Evolutionary conservation across 2,888 invertebrate species (phyloP).

Genomic region (Pterostichus madidus): DNA sequence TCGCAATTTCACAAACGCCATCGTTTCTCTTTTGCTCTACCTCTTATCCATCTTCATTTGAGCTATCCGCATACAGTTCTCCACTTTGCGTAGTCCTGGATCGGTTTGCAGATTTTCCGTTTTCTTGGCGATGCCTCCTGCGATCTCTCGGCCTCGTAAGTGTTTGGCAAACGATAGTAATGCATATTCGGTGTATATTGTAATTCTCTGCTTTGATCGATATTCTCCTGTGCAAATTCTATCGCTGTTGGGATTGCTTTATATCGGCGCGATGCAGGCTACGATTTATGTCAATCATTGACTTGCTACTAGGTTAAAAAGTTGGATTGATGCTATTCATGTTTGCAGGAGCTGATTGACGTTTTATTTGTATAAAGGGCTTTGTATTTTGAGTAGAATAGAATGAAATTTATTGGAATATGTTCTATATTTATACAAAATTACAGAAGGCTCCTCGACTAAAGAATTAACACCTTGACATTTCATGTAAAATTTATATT

Average conservation of each 20-base stretch:
- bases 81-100: not conserved
- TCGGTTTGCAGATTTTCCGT: conserved; percentile 29
- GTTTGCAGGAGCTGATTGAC: conserved; percentile 1
- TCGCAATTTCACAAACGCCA: conserved; percentile 3
- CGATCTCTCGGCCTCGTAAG: conserved; percentile 37
- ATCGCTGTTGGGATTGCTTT: not conserved
- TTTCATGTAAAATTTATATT: no score
- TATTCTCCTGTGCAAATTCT: conserved; percentile 37
- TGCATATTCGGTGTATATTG: conserved; percentile 56
- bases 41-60: not conserved
- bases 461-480: no score
- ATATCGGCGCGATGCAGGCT: conserved; percentile 4
- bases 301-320: conserved; percentile 12
- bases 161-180: conserved; percentile 55
- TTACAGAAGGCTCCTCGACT: no score
- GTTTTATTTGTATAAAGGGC: not conserved
- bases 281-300: conserved; percentile 34
- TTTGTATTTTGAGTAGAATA: not conserved
- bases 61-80: not conserved
- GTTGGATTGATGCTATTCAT: conserved; percentile 20
- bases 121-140: conserved; percentile 26
- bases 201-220: conserved; percentile 48
- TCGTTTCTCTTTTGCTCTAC: not conserved
- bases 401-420: no score
- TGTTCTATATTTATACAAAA: no score